phyloP scores from a whole-genome alignment of 2,797 vertebrate species.

The Megaceryle alcyon region DNA sequence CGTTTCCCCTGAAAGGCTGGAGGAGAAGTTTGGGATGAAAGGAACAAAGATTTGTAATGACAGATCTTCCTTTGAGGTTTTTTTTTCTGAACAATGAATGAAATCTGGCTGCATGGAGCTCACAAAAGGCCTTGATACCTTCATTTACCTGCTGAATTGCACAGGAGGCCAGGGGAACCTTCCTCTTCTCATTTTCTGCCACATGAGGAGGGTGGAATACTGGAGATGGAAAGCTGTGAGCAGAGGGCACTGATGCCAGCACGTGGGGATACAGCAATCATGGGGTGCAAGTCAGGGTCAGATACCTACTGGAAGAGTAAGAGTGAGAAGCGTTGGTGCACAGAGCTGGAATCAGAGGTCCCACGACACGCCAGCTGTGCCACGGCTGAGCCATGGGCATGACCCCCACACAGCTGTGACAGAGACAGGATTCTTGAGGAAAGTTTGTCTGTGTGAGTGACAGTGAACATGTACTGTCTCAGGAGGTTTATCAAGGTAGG shows the following conservation, averaged over 20 bases:
- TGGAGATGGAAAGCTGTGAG: not conserved
- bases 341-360: not conserved
- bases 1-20: not conserved
- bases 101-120: not conserved
- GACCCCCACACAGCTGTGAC: not conserved
- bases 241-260: not conserved
- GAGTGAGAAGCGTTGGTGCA: not conserved
- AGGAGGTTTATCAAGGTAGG: not conserved
- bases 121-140: not conserved
- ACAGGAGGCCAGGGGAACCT: not conserved
- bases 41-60: not conserved
- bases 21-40: not conserved
- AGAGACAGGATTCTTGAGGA: not conserved
- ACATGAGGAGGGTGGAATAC: rapidly evolving
- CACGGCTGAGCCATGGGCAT: not conserved
- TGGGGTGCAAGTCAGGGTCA: rapidly evolving
- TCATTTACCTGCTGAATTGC: not conserved
- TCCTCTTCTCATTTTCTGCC: not conserved
- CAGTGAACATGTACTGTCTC: not conserved
- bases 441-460: not conserved
- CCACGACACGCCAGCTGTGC: rapidly evolving
- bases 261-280: too few species aligned
- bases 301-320: not conserved
- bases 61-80: not conserved
- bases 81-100: not conserved